Evolutionary conservation across 2,888 invertebrate genomes (phyloP).

Genomic region (Caenorhabditis auriculariae): DNA sequence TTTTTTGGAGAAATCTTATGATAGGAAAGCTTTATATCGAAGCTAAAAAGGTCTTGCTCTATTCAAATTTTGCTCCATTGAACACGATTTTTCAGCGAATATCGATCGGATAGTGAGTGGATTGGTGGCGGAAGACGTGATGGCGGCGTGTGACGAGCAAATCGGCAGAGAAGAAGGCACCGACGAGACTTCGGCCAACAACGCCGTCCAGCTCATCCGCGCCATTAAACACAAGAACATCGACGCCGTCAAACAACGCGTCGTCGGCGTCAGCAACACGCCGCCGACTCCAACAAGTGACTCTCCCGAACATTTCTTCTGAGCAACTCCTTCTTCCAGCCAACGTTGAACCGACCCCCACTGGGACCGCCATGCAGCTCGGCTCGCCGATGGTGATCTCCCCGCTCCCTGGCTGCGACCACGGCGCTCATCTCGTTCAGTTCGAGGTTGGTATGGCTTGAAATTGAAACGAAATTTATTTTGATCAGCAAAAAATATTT

Average conservation of each 20-base stretch:
- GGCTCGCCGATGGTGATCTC: slow-evolving; percentile 31
- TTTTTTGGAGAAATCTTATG: no score
- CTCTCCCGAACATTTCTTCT: slow-evolving; percentile 1
- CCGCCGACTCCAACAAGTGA: not conserved
- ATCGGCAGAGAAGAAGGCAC: slow-evolving; percentile 59
- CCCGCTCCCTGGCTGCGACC: slow-evolving; percentile 34
- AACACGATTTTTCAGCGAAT: slow-evolving; percentile 77
- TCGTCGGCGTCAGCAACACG: slow-evolving; percentile 16
- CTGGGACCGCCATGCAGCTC: slow-evolving; percentile 20
- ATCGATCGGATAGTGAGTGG: slow-evolving; percentile 92
- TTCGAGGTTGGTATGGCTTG: slow-evolving; percentile 39
- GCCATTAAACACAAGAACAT: slow-evolving; percentile 87
- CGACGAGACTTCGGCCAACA: slow-evolving; percentile 79
- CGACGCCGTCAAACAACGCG: slow-evolving; percentile 75
- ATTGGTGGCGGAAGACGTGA: slow-evolving; percentile 83
- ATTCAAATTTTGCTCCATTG: no score
- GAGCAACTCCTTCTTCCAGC: slow-evolving; percentile 4
- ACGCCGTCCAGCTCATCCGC: slow-evolving; percentile 91
- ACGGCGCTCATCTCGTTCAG: slow-evolving; percentile 42
- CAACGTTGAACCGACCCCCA: not conserved
- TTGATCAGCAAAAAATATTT: no score
- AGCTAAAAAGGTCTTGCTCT: no score
- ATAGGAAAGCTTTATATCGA: no score
- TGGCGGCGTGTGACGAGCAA: slow-evolving; percentile 89
- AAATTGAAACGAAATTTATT: no score